Evolutionary conservation across 2,113 vertebrate species (phyloP), one percentile per base, ranked within the genome.

Genomic region (Crotalus viridis): DNA sequence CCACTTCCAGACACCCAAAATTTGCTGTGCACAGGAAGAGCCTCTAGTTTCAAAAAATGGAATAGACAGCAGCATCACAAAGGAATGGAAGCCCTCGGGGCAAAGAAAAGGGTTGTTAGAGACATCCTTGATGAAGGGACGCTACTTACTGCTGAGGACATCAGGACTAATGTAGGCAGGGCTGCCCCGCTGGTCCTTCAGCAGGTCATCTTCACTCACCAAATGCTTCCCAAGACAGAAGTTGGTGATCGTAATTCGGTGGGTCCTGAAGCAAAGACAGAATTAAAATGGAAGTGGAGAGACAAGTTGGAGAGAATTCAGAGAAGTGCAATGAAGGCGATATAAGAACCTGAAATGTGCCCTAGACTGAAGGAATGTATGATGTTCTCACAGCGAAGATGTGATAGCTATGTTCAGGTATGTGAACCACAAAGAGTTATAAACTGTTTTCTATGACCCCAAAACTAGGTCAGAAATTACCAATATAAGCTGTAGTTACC

Each of bases 191-290:
- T 99, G 99, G 98, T 99, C 99, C 96, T 99, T 99, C 96, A 99
- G 98, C 93, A 99, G 98, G 97, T 99, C 99, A 0, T 99, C 99
- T 94, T 99, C 99, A 0, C 99, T 99, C 97, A 99, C 99, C 33
- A 99, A 98, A 97, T 99, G 99, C 96, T 99, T 99, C 88, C 99
- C 99, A 8, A 99, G 98, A 97, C 99, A 99, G 98, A 99, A 99
- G 97, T 99, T 99, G 52, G 99, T 99, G 96, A 99, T 99, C 92
- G 99, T 99, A 97, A 99, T 99, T 92, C 99, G 96, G 91, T 99
- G 99, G 64, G 99, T 99, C 97, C 99, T 99, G 94, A 57, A 81
- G 89, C 61, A 0, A 5, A 5, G 43, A 33, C n/a, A 64, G 28
- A 4, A 91, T 81, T 43, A 43, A 33, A 39, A 81, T 1, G 3